Conservation (phyloP, 2,113 vertebrate genomes). For the Megaleporinus macrocephalus region DNA sequence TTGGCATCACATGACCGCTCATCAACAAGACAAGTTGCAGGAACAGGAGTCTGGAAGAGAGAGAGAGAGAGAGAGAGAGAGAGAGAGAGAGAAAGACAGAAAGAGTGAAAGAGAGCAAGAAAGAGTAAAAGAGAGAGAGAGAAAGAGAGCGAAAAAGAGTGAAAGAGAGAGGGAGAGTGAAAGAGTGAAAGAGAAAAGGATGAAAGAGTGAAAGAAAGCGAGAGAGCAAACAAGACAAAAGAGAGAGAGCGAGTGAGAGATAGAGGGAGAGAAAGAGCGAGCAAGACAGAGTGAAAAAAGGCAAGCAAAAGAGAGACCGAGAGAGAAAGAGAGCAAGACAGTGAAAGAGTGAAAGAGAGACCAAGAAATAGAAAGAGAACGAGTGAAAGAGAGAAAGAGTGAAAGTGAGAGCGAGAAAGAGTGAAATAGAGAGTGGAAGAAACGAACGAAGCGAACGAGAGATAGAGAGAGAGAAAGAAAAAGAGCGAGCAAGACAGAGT, state of each 20-base stretch:
- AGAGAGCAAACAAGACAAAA: neutral
- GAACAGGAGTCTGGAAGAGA: constrained; percentile 19
- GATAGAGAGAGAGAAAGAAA: no score
- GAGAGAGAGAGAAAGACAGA: neutral
- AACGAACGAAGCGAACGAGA: no score
- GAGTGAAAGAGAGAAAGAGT: neutral
- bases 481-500: no score
- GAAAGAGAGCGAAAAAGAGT: no score
- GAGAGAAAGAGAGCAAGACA: no score
- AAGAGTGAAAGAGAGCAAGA: neutral
- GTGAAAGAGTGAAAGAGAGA: no score
- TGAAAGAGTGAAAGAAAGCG: neutral
- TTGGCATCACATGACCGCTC: constrained; percentile 72
- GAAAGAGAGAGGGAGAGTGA: no score
- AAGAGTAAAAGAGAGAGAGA: no score
- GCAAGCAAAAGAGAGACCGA: neutral
- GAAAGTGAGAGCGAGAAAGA: neutral
- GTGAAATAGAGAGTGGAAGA: no score
- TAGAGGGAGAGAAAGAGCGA: neutral
- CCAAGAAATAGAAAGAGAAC: neutral
- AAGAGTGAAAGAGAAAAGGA: neutral
- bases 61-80: neutral
- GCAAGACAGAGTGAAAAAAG: neutral
- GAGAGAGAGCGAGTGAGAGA: no score
- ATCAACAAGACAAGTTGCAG: constrained; percentile 22